Evolutionary conservation across 2,888 invertebrate genomes (phyloP), one percentile per base, ranked within the genome.

Genomic region (Cataglyphis albicans): DNA sequence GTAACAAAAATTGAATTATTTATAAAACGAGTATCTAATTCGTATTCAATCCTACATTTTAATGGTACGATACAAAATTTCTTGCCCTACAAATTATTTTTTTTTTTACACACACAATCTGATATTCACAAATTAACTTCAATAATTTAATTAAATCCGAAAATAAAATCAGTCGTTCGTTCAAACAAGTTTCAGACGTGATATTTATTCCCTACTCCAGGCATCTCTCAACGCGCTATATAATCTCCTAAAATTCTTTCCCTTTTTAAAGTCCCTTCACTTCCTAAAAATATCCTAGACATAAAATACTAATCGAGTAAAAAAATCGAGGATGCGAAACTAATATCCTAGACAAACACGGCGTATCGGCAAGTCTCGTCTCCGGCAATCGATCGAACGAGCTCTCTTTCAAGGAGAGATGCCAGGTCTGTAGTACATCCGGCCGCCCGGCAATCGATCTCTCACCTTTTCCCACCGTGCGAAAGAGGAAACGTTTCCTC

Each of bases 381-480:
- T n/a, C 57, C 21, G 55, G 41, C 55, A 44, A 65, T 64, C 81
- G 81, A 81, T 76, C 76, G 81, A 82, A 76, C 76, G 65, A 82
- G 76, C 76, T 7, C 48, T 63, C 44, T 68, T 32, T n/a, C 57
- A 57, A 55, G 55, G 12, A 35, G 21, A 78, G 29, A 32, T 70
- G 12, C 55, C 63, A 72, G 55, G 57, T 59, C n/a, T 38, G 57
- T 59, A 59, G 48, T 41, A 25, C 44, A 9, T 83, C 44, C 41
- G 32, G 21, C 41, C 44, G 35, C 55, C 15, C 52, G 41, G 52
- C 64, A n/a, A 52, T 83, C 64, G 48, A 80, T 68, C 18, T 48
- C 32, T 68, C 72, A 59, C 32, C 70, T 59, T 44, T 72, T n/a
- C 15, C 38, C 68, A 12, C 10, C 44, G 48, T 18, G 52, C 41